Evolutionary conservation across 2,888 invertebrate genomes (phyloP), one percentile per base, ranked within the genome.

Genomic region (Campopleginae sp.): DNA sequence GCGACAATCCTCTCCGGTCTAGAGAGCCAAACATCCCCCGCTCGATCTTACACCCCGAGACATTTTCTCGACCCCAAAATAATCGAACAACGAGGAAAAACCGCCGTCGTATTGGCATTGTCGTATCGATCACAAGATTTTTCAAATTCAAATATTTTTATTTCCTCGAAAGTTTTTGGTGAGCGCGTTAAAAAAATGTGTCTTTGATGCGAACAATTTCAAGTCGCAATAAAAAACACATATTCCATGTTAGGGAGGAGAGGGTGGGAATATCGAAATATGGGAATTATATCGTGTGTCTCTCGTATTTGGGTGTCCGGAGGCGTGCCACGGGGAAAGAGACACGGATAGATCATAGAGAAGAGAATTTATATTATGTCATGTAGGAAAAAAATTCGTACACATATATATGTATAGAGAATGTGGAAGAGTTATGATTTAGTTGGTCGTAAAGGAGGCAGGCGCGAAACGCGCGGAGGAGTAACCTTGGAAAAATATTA

Each of bases 401-500:
- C n/a, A 31, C 19, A 17, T 44, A 38, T 42, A 51, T 48, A 65
- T 51, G 17, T 76, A 76, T 66, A 51, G 68, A 82, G 48, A 58
- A 80, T 42, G 38, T 68, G 72, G 77, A 70, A 77, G 76, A 82
- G 89, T 89, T 89, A 91, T 92, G 93, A 93, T 93, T 93, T 91
- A 91, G 90, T 89, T 85, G 88, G 88, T 93, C 92, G 91, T 93
- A 92, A 93, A 91, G 89, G 38, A 38, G 38, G 38, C 38, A 38
- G 38, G 38, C 88, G 19, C 78, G 48, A 54, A 33, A 71, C 42
- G 51, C 27, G 38, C n/a, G 80, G n/a, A 58, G 23, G 23, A 77
- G 33, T 80, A 68, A 66, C 44, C 72, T 81, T 61, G 65, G 91
- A 90, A 91, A 93, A 93, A 91, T 93, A 93, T 93, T 93, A 93